Conservation (phyloP, 2,888 invertebrate species). For the Callimorpha dominula region DNA sequence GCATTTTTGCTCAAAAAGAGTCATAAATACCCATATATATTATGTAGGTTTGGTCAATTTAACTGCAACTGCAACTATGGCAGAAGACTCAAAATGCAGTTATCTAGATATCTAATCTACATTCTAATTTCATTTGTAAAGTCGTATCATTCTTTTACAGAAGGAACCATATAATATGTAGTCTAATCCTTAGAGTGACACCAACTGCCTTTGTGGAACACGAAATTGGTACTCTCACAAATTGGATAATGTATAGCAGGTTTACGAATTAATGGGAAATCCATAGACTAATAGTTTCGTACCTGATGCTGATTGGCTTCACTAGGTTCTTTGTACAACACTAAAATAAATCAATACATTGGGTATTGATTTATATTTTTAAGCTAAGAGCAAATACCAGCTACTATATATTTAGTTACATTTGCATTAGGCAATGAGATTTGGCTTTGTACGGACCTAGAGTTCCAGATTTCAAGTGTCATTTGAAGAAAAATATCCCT, state of each 20-base stretch:
- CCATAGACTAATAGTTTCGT: neutral
- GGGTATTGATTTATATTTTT: conserved; percentile 4
- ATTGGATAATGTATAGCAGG: neutral
- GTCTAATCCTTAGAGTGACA: too few relatives aligned
- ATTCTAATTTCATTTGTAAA: too few relatives aligned
- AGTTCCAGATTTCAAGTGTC: neutral
- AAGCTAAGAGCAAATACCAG: neutral
- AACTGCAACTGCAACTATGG: too few relatives aligned
- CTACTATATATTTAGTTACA: neutral
- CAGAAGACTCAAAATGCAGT: too few relatives aligned
- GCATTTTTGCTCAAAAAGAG: too few relatives aligned
- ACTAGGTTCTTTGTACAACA: neutral
- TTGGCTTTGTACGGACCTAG: neutral
- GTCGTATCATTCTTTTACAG: too few relatives aligned
- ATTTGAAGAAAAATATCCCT: neutral
- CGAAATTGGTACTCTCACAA: neutral
- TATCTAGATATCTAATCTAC: too few relatives aligned
- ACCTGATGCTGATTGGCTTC: neutral
- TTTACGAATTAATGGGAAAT: neutral
- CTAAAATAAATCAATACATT: neutral
- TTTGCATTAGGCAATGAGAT: conserved; percentile 2
- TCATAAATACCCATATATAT: too few relatives aligned
- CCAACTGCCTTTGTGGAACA: too few relatives aligned
- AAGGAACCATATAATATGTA: too few relatives aligned
- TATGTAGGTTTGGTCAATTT: too few relatives aligned